phyloP scores from a whole-genome alignment of 2,113 vertebrate genomes.

The Erythrocercus mccallii region DNA sequence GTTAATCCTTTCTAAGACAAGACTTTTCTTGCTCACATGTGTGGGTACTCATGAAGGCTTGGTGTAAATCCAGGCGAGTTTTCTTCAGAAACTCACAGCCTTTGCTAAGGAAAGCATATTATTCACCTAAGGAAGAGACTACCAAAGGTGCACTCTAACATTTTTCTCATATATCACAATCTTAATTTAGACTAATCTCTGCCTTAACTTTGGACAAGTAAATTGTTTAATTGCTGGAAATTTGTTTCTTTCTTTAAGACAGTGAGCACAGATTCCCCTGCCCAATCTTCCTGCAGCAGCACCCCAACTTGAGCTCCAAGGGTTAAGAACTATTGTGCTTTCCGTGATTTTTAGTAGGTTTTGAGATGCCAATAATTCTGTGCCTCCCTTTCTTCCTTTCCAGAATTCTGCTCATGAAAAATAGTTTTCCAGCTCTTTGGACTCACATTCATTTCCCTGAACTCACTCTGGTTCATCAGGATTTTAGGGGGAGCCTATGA shows the following conservation, averaged over 20 bases:
- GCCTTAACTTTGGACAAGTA: neutral
- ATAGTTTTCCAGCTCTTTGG: neutral
- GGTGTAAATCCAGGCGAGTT: neutral
- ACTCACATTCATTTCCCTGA: neutral
- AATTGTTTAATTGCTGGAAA: neutral
- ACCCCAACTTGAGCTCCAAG: neutral
- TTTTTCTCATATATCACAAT: neutral
- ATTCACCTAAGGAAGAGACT: neutral
- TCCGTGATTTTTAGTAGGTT: neutral
- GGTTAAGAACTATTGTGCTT: neutral
- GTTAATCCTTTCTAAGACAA: slow-evolving; percentile 36
- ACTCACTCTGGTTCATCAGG: neutral
- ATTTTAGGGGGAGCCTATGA: neutral
- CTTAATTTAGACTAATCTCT: neutral
- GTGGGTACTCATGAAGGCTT: neutral
- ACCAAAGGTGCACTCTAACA: neutral
- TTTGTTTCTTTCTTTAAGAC: neutral
- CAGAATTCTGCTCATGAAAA: neutral
- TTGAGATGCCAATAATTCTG: neutral
- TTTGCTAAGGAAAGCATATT: neutral
- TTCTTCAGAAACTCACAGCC: neutral
- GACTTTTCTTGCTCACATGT: neutral
- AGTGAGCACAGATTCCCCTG: neutral
- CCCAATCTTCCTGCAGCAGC: neutral
- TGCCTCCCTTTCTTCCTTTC: neutral